Evolutionary conservation across 2,113 vertebrate species (phyloP), one percentile per base, ranked within the genome.

Genomic region (Todiramphus saurophagus): DNA sequence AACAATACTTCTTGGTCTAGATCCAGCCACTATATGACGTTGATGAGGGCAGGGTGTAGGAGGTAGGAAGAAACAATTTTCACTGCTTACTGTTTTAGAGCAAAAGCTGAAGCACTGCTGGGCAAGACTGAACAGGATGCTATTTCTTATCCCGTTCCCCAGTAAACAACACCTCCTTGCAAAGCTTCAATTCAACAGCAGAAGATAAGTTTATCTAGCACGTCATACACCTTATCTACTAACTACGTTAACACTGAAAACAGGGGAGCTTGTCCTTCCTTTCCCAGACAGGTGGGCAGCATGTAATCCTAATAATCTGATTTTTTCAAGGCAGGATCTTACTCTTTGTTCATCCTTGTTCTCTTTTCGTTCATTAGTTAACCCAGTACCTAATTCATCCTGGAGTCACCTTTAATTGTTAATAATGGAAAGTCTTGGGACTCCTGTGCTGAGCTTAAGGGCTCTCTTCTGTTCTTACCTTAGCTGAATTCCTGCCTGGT

Each of bases 341-440:
- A 89, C 78, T 81, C 72, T 95, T 75, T 90, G 63, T 90, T 90
- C 90, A 80, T 77, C 77, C 68, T 83, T 60, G 66, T 68, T 93
- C 90, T 93, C 83, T 83, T 92, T 92, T 64, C 64, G 67, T 68
- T 60, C 77, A 27, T 78, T 86, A 90, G 75, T 87, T 93, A 97
- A 94, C 93, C 88, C 60, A 78, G 60, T 81, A 93, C 76, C 80
- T 84, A 95, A 86, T 76, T 92, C 85, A 91, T 86, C 62, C 31
- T 84, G 86, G 92, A 95, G 95, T 90, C 48, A 96, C 92, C 92
- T 96, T 97, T 95, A 97, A 97, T 97, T 97, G 94, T 96, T 96
- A 97, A 97, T 95, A 96, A 94, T 87, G 96, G 96, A 97, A 96
- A 96, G 68, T 96, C n/a, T 55, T 7, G 1, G 59, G 37, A 86